These are phyloP conservation scores for Channallabes apus DNA, from an alignment of 2,797 vertebrate genomes.

Conservation along the genomic window DNA sequence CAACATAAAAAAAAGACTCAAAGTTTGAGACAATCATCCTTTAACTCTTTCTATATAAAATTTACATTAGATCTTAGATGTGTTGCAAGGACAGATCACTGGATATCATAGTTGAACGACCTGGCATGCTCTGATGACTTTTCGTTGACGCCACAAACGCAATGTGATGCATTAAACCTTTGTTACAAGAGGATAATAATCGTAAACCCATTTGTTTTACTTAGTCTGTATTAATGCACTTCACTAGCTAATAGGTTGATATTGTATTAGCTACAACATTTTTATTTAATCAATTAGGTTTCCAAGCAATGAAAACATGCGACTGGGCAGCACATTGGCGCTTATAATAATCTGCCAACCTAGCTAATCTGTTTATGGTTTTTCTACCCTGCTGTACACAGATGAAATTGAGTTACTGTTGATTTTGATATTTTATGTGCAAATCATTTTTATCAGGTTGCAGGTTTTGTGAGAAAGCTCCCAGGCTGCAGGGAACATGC, in stretches of 20 bases:
- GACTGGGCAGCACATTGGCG: background rate
- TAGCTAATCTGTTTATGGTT: constrained; percentile 4
- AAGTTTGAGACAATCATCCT: background rate
- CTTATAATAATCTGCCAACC: background rate
- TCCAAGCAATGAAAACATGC: background rate
- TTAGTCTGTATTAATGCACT: background rate
- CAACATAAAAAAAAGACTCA: no score
- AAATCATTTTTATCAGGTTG: constrained; percentile 66
- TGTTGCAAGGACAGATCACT: background rate
- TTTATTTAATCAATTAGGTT: background rate
- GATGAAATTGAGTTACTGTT: background rate
- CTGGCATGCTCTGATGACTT: background rate
- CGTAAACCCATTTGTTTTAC: background rate
- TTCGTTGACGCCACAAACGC: background rate
- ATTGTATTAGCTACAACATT: background rate
- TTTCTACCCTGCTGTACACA: constrained; percentile 4
- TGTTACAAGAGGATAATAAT: background rate
- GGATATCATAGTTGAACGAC: background rate
- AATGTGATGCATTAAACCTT: background rate
- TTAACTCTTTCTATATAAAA: background rate
- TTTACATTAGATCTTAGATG: background rate
- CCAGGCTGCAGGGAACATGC: constrained; percentile 82
- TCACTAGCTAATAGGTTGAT: background rate
- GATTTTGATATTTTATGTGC: background rate
- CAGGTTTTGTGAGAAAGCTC: constrained; percentile 76